A percentile compares a stretch with the other conserved stretches of the same genome.
Conservation (phyloP, 2,888 invertebrate species). For the Catocala fraxini region DNA sequence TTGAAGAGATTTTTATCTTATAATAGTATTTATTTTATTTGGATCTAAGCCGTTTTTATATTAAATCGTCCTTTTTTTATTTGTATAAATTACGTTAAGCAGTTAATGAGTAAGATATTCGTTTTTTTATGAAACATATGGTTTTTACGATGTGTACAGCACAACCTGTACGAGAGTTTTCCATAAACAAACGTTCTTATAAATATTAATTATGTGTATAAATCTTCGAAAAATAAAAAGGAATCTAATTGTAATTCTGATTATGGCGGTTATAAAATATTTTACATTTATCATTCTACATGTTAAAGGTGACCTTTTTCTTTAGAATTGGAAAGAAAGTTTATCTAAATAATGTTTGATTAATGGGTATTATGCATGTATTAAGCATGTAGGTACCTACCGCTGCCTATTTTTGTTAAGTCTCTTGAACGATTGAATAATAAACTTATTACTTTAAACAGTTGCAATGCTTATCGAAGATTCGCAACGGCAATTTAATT, state of each 20-base stretch:
- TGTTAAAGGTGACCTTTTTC: neutral
- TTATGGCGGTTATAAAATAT: neutral
- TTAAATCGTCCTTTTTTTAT: constrained; percentile 53
- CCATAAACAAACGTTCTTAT: constrained; percentile 28
- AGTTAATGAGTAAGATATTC: constrained; percentile 46
- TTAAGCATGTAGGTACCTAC: no score
- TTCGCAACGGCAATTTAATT: constrained; percentile 1
- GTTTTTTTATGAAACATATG: constrained; percentile 26
- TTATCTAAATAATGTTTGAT: no score
- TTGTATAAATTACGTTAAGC: constrained; percentile 48
- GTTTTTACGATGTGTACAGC: constrained; percentile 16
- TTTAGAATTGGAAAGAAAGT: neutral
- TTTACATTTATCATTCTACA: constrained; percentile 2
- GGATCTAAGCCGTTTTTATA: constrained; percentile 50
- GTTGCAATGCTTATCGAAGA: neutral
- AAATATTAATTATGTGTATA: constrained; percentile 31
- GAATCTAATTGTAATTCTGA: constrained; percentile 16
- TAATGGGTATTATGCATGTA: no score
- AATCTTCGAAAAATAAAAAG: constrained; percentile 15
- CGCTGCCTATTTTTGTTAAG: no score
- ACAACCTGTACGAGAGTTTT: constrained; percentile 24
- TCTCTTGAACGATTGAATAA: no score
- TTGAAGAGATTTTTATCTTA: constrained; percentile 75
- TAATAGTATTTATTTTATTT: constrained; percentile 68
- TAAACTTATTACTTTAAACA: neutral